These are phyloP conservation scores for Calameuta idolon DNA, from an alignment of 2,888 invertebrate genomes.

Conservation along the genomic window DNA sequence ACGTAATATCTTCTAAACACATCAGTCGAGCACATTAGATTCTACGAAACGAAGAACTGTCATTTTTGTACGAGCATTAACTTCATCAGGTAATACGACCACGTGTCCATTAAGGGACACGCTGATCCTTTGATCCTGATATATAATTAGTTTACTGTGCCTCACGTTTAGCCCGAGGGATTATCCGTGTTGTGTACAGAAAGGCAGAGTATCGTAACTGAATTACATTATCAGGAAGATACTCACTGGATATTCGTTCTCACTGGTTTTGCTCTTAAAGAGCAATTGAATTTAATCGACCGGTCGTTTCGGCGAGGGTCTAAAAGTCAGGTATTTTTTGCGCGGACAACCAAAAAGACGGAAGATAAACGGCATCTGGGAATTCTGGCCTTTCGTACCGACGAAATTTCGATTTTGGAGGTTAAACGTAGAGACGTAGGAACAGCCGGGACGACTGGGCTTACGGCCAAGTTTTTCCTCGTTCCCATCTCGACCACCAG, in stretches of 20 bases:
- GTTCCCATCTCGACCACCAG: conserved; percentile 66
- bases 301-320: too few relatives aligned
- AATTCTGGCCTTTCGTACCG: not conserved
- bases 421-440: conserved; percentile 9
- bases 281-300: too few relatives aligned
- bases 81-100: not conserved
- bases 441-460: conserved; percentile 54
- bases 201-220: not conserved
- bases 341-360: not conserved
- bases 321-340: not conserved
- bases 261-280: too few relatives aligned
- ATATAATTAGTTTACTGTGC: not conserved
- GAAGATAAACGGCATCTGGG: not conserved
- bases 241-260: not conserved
- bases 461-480: conserved; percentile 51
- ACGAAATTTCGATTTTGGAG: not conserved
- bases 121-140: not conserved
- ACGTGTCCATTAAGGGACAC: not conserved
- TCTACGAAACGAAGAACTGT: not conserved
- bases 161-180: not conserved
- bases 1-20: not conserved
- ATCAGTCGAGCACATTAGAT: not conserved
- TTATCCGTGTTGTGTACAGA: not conserved
- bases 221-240: not conserved
- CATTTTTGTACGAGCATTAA: not conserved